Conservation (phyloP, 2,888 invertebrate genomes). For the Eupithecia inturbata region DNA sequence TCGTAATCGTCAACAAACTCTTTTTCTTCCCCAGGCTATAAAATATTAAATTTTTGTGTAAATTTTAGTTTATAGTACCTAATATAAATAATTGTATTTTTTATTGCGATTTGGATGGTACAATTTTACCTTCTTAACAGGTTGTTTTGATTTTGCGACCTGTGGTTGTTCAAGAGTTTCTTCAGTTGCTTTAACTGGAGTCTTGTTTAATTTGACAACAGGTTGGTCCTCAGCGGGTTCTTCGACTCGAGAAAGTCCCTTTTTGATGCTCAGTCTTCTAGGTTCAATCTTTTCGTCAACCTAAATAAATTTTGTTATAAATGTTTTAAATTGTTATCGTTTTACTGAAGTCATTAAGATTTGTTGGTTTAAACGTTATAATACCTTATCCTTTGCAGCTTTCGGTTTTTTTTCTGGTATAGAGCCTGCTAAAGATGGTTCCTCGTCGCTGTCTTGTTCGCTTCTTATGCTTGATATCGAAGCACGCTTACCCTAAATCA, state of each 20-base stretch:
- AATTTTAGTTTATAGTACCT: not conserved
- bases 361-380: constrained; percentile 16
- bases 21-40: constrained; percentile 75
- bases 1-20: constrained; percentile 89
- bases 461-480: constrained; percentile 75
- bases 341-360: not conserved
- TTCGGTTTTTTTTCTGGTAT: constrained; percentile 72
- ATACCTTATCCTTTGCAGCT: constrained; percentile 66
- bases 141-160: constrained; percentile 70
- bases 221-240: constrained; percentile 77
- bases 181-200: constrained; percentile 69
- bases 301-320: constrained; percentile 50
- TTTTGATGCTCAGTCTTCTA: constrained; percentile 72
- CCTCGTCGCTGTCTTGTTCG: constrained; percentile 76
- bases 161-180: constrained; percentile 71
- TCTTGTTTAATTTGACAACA: constrained; percentile 72
- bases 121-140: constrained; percentile 68
- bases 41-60: constrained; percentile 40
- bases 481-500: constrained; percentile 72
- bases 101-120: not conserved
- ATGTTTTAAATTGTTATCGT: not conserved
- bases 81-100: not conserved
- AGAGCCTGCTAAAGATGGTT: constrained; percentile 67
- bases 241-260: constrained; percentile 71
- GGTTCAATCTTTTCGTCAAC: constrained; percentile 67